Base-by-base conservation (phyloP, 2,797 vertebrate species). In the Acanthis flammea region DNA sequence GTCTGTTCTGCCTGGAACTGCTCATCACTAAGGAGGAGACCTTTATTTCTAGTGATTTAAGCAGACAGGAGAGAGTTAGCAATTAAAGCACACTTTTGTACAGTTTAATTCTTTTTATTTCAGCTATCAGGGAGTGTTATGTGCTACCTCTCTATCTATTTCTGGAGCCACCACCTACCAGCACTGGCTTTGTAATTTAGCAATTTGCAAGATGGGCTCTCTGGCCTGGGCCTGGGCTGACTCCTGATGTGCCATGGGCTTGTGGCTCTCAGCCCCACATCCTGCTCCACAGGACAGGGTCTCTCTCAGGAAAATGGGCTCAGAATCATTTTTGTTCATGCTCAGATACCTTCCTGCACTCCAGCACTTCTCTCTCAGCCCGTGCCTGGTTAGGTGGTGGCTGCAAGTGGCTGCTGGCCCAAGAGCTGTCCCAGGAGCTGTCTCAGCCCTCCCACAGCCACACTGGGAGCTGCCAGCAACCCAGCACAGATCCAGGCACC, bases 1-100 rank as follows among this genome's bases (percentile, higher is more conserved):
- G 75, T 88, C 91, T 94, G 88, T 55, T 96, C 95, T 95, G 94
- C 94, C 89, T 84, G 77, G 72, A 88, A 92, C 80, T 88, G 80
- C 82, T 91, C 55, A 57, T 93, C 68, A 84, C 79, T 68, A 12
- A 88, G 94, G 76, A 95, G 58, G 14, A 81, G 83, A 95, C 76
- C 88, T 94, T 94, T 93, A 88, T 96, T 94, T 92, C 90, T 47
- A 67, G 35, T 77, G 74, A 97, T 91, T 84, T 77, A 74, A 87
- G 90, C 74, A 95, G 92, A 90, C 71, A 81, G 88, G 39, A 95
- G 84, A 87, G 88, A 83, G 44, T 84, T 65, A 65, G 82, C 81
- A 94, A 96, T 88, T 94, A 92, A 95, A 91, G 90, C 60, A 30
- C 47, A 75, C 58, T 93, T 94, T 89, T 88, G 77, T 93, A 92